Evolutionary conservation across 2,113 vertebrate species (phyloP).

Genomic region (Parus major): DNA sequence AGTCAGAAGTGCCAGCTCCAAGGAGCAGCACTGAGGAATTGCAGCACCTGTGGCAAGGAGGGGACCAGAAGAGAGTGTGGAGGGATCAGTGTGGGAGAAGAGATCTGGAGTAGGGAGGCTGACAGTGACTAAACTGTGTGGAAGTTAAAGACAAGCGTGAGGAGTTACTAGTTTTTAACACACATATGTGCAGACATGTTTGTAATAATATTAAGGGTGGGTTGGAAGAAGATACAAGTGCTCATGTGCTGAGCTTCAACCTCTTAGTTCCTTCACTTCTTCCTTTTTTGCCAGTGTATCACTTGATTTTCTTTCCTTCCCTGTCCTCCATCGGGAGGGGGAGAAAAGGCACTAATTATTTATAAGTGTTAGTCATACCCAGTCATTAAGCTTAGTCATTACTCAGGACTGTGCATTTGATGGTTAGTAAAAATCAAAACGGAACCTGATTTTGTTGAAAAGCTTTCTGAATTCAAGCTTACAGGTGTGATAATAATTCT

Average conservation of each 20-base stretch:
- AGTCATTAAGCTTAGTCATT: constrained; percentile 62
- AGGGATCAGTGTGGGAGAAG: not conserved
- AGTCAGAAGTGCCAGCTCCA: not conserved
- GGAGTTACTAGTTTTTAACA: not conserved
- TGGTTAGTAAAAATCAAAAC: constrained; percentile 50
- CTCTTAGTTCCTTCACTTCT: not conserved
- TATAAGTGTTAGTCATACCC: constrained; percentile 63
- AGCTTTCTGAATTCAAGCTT: not conserved
- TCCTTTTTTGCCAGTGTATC: not conserved
- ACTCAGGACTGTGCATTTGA: constrained; percentile 51
- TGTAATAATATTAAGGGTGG: not conserved
- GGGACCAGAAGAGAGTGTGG: not conserved
- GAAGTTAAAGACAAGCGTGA: not conserved
- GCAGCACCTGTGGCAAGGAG: not conserved
- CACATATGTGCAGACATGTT: accelerated
- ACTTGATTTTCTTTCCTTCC: constrained; percentile 14
- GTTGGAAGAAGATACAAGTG: not conserved
- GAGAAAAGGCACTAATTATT: constrained; percentile 57
- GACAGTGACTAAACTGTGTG: not conserved
- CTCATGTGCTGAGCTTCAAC: not conserved
- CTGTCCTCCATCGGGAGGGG: not conserved
- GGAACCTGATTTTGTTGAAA: constrained; percentile 10
- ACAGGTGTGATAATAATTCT: constrained; percentile 26
- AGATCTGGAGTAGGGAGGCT: not conserved
- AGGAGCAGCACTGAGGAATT: not conserved